Evolutionary conservation across 2,113 vertebrate genomes (phyloP).

Genomic region (Ceyx margarethae): DNA sequence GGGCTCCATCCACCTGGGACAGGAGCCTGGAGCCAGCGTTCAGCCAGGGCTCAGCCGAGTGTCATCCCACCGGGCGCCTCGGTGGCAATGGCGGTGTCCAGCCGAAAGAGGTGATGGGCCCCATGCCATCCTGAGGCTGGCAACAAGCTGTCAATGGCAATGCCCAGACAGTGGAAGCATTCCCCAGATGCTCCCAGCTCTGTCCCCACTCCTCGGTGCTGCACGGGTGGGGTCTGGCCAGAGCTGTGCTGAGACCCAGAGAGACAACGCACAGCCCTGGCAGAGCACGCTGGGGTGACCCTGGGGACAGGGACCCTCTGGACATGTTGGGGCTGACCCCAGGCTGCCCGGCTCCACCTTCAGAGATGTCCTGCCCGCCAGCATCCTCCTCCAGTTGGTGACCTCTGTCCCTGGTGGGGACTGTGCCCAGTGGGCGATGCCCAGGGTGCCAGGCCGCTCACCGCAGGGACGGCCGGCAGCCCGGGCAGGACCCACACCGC

Average conservation of each 20-base stretch:
- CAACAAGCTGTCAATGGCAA: fast-evolving
- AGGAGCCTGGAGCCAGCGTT: background rate
- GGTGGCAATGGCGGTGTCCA: background rate
- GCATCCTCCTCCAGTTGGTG: background rate
- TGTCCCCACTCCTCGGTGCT: fast-evolving
- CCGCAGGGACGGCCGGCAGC: background rate
- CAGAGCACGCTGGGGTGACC: fast-evolving
- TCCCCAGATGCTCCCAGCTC: background rate
- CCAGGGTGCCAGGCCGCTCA: fast-evolving
- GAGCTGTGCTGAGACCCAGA: fast-evolving
- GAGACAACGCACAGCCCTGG: background rate
- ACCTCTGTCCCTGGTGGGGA: background rate
- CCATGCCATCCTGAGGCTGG: background rate
- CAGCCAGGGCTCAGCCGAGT: fast-evolving
- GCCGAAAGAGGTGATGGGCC: background rate
- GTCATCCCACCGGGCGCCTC: background rate
- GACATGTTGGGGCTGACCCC: fast-evolving
- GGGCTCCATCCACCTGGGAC: background rate
- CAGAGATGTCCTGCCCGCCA: fast-evolving
- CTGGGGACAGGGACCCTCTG: no score
- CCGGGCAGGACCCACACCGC: fast-evolving
- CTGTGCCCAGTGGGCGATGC: fast-evolving
- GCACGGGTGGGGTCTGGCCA: fast-evolving
- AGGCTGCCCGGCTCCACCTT: fast-evolving
- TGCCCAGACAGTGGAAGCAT: fast-evolving